Evolutionary conservation across 2,113 vertebrate species (phyloP), one percentile per base, ranked within the genome.

Genomic region (Rousettus leschenaultii): DNA sequence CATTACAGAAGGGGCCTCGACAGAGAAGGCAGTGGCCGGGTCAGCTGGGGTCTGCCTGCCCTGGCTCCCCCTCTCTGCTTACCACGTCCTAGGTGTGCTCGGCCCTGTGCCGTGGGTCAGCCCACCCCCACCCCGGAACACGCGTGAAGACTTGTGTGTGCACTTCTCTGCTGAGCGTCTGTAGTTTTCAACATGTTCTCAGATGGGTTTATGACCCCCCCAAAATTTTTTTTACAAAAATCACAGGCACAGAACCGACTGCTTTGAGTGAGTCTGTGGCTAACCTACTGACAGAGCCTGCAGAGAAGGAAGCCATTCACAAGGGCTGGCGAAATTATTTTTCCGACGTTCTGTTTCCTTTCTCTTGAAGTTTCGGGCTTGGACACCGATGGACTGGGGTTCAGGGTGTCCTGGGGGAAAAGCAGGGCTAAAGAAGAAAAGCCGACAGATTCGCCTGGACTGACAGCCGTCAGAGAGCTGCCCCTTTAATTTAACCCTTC

Each of bases 91-190:
- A 12, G 71, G 65, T 1, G 16, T 40, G 30, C 28, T 66, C 26
- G n/a, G 48, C 40, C 22, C 45, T 6, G 3, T 38, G 14, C 24
- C 55, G 1, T 2, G 51, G 48, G 14, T 43, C 68, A 15, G n/a
- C 38, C 26, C 3, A 26, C 2, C 4, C 48, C 24, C 1, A 6
- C 15, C n/a, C 21, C 5, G 24, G 24, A 9, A 9, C 1, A 0
- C 6, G 33, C 13, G 0, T 14, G 74, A 40, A 35, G 59, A 61
- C n/a, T 8, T 2, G 24, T 3, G 6, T 45, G 3, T 45, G 13
- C 8, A 15, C 35, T 43, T 86, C 74, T 45, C 63, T 40, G 33
- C 85, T 45, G n/a, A 85, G 22, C 5, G 2, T 15, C 6, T 91
- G 2, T 9, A 16, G 35, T 82, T 90, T 59, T 45, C n/a, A 26